phyloP scores from a whole-genome alignment of 2,888 invertebrate genomes.

The Meiosimyza decipiens region DNA sequence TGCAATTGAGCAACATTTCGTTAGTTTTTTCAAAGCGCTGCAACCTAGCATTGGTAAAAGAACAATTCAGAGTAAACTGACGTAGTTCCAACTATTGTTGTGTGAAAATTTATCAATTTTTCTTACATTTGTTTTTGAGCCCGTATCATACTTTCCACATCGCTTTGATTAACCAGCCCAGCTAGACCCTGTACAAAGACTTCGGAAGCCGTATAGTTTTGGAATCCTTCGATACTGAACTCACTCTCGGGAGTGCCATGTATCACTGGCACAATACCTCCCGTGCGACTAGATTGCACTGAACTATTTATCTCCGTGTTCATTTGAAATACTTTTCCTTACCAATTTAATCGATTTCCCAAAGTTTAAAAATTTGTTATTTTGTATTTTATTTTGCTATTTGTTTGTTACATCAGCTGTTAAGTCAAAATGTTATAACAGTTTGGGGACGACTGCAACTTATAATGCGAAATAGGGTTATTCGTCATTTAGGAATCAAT shows the following conservation, averaged over 20 bases:
- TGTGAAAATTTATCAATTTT: neutral
- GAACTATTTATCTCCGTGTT: constrained; percentile 52
- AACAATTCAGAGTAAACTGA: neutral
- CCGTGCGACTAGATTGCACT: constrained; percentile 48
- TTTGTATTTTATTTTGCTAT: too few relatives aligned
- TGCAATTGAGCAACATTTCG: constrained; percentile 98
- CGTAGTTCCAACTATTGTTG: neutral
- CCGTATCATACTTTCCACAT: constrained; percentile 88
- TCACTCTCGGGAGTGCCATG: constrained; percentile 53
- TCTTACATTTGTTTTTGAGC: constrained; percentile 92
- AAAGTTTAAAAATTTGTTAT: too few relatives aligned
- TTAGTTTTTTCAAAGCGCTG: constrained; percentile 98
- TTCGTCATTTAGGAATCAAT: too few relatives aligned
- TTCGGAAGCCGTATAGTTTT: constrained; percentile 78
- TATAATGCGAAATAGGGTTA: too few relatives aligned
- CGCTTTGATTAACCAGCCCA: constrained; percentile 90
- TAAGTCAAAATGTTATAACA: too few relatives aligned
- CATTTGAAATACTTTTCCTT: constrained; percentile 29
- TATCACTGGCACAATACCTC: constrained; percentile 40
- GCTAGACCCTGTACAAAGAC: constrained; percentile 93
- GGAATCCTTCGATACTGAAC: constrained; percentile 47
- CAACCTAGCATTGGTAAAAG: constrained; percentile 72
- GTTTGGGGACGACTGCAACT: too few relatives aligned
- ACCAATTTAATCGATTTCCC: too few relatives aligned
- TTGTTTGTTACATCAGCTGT: too few relatives aligned